phyloP scores from a whole-genome alignment of 1,140 invertebrate species.

The Pogonus chalceus region DNA sequence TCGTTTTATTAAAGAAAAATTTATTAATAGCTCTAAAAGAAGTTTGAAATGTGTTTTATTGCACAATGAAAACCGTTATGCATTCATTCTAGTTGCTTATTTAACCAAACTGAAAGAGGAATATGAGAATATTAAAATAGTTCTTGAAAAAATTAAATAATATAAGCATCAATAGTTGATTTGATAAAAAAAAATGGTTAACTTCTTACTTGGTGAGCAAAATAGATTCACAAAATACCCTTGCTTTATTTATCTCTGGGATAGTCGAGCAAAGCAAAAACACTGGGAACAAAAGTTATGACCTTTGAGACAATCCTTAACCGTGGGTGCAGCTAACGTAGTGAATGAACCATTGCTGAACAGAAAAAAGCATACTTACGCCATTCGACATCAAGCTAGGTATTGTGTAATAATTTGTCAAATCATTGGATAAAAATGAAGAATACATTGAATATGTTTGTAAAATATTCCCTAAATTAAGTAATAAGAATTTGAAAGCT shows the following conservation, averaged over 20 bases:
- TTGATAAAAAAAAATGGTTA: constrained; percentile 30
- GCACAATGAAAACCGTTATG: constrained; percentile 33
- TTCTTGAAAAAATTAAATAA: constrained; percentile 29
- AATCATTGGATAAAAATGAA: no score
- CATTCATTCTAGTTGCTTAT: constrained; percentile 26
- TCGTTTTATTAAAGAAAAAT: no score
- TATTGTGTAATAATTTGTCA: no score
- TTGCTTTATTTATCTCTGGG: constrained; percentile 29
- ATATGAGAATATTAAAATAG: constrained; percentile 23
- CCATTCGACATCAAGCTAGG: no score
- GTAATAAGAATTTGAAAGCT: no score
- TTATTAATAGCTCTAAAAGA: constrained; percentile 30
- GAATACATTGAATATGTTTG: no score
- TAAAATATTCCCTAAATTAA: no score
- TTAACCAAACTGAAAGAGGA: constrained; percentile 29
- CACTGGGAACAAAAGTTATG: constrained; percentile 19
- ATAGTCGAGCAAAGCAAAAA: constrained; percentile 19
- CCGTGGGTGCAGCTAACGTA: no score
- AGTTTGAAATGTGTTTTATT: constrained; percentile 34
- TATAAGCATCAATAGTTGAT: constrained; percentile 25
- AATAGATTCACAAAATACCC: constrained; percentile 31
- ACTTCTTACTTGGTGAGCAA: constrained; percentile 28
- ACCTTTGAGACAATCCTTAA: constrained; percentile 13
- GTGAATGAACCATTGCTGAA: no score
- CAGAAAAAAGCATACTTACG: no score